Evolutionary conservation across 2,888 invertebrate species (phyloP).

Genomic region (Scaptomyza polygonia): DNA sequence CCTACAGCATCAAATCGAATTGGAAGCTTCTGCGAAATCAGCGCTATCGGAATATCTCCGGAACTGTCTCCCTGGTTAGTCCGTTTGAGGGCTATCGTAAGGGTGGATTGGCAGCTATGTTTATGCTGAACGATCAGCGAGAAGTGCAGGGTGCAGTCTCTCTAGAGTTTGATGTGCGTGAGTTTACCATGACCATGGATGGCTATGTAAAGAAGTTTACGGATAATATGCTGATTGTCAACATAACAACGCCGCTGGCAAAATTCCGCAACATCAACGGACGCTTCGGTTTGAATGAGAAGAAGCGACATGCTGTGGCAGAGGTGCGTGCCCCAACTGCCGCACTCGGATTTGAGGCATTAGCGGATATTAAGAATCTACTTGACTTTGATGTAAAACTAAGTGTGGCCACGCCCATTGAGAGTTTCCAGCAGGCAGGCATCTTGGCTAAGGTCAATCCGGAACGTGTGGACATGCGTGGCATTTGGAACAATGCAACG

Average conservation of each 20-base stretch:
- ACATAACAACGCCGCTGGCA: conserved; percentile 90
- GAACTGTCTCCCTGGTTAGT: conserved; percentile 87
- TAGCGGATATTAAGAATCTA: conserved; percentile 87
- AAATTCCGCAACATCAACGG: conserved; percentile 88
- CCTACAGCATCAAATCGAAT: conserved; percentile 88
- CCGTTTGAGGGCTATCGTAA: conserved; percentile 89
- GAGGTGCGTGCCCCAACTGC: conserved; percentile 89
- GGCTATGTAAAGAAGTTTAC: conserved; percentile 90
- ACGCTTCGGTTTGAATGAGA: conserved; percentile 89
- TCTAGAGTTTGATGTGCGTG: conserved; percentile 89
- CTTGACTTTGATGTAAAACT: conserved; percentile 90
- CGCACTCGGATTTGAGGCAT: conserved; percentile 89
- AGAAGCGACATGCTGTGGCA: conserved; percentile 89
- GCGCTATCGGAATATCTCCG: conserved; percentile 86
- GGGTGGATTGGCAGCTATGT: conserved; percentile 88
- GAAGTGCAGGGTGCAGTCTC: conserved; percentile 89
- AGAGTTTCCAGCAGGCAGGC: conserved; percentile 88
- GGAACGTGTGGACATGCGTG: conserved; percentile 90
- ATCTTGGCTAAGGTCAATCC: conserved; percentile 89
- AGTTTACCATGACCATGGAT: conserved; percentile 88
- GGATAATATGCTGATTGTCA: conserved; percentile 90
- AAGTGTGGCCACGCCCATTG: conserved; percentile 90
- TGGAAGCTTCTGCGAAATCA: conserved; percentile 88
- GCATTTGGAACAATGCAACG: conserved; percentile 90
- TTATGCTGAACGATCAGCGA: conserved; percentile 87